Base-by-base conservation (phyloP, 2,797 vertebrate species). In the Diglossa cyanea region DNA sequence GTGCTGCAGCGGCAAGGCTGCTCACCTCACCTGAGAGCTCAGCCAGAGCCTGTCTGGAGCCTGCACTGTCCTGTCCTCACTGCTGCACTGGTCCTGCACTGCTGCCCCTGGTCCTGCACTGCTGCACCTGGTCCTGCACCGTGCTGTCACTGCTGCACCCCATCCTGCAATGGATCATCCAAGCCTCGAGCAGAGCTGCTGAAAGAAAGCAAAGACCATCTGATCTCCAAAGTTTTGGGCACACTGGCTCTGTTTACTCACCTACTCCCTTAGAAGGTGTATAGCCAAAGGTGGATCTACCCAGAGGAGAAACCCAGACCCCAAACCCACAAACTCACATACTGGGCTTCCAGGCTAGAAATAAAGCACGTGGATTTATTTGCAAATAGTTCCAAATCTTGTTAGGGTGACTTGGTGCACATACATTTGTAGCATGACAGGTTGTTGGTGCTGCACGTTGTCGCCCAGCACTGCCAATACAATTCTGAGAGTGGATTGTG, bases 381-480 rank as follows among this genome's bases (percentile, higher is more conserved):
- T 91, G 87, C 67, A 91, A 82, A 87, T 24, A 65, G 78, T 44
- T 92, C 76, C 68, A 61, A 35, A 80, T 51, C 90, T 44, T 48
- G 91, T 58, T 83, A 85, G 84, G 73, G 93, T 72, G 78, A 39
- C 74, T 90, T 5, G 62, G 81, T 80, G 80, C 92, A 91, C 50
- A 17, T 4, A 62, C 63, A 81, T 84, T 61, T 68, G 80, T n/a
- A 75, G 57, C 60, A 91, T 28, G 87, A 67, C 80, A 26, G 0
- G 8, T 8, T 70, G 95, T 31, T 93, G 77, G 66, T 50, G 23
- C 76, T 89, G 3, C 8, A 16, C 25, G 53, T 23, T 76, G 37
- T 89, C 21, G 71, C 73, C 25, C 61, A 17, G 40, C n/a, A 31
- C 2, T 48, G 70, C 74, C 10, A 18, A 6, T 33, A 51, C 66